Evolutionary conservation across 2,888 invertebrate genomes (phyloP), one percentile per base, ranked within the genome.

Genomic region (Diogma glabrata): DNA sequence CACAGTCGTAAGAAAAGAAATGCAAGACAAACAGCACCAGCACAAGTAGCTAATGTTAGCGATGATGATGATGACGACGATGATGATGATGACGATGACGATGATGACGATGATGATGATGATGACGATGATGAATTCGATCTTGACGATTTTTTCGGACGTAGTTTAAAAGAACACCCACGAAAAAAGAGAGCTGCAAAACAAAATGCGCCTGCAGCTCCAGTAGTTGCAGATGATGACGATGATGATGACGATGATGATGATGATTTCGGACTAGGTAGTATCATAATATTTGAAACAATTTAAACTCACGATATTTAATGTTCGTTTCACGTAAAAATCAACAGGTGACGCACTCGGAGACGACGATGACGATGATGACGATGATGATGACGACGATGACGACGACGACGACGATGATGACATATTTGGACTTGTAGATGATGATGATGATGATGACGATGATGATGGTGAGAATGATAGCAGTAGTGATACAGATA

Each of bases 31-130:
- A 7, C 6, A 43, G 23, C n/a, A 4, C n/a, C n/a, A 14, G 43
- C 4, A 3, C 2, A 38, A 4, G 36, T 16, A 3, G 38, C 17
- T 17, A 20, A 38, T 19, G 38, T 19, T 17, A 20, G 20, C 19
- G 38, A 38, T 38, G 38, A 38, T 38, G 38, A 38, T 19, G 38
- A 38, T 38, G 38, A 38, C 16, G 36, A 36, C 16, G 36, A 36
- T 16, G 36, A 36, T 33, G 33, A 49, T 12, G 49, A 47, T 20
- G 47, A 47, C 16, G 47, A 47, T 47, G 47, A 47, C 10, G 47
- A 47, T 28, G 38, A 24, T 48, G 30, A 28, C n/a, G 49, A 36
- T n/a, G 49, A 49, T 24, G 49, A 49, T 14, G 49, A 49, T 23
- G 49, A 49, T 23, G 36, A 43, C 6, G 43, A 36, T 9, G 36